Evolutionary conservation across 2,888 invertebrate species (phyloP).

Genomic region (Caenorhabditis sinica): DNA sequence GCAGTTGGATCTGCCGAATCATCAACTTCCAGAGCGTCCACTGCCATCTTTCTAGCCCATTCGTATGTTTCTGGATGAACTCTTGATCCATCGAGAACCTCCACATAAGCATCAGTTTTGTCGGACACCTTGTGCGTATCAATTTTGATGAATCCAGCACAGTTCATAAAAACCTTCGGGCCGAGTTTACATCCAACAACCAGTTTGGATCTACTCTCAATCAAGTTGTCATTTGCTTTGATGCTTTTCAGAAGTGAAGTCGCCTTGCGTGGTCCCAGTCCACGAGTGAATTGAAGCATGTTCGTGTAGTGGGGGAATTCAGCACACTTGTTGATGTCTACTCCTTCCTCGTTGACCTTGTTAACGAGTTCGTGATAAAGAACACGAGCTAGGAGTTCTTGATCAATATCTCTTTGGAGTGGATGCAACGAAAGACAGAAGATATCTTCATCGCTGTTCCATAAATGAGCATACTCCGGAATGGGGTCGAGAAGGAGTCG

Average conservation of each 20-base stretch:
- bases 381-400: slow-evolving; percentile 90
- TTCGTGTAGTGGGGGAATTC: slow-evolving; percentile 91
- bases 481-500: slow-evolving; percentile 95
- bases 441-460: slow-evolving; percentile 96
- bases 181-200: slow-evolving; percentile 98
- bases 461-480: slow-evolving; percentile 95
- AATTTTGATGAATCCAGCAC: slow-evolving; percentile 98
- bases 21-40: slow-evolving; percentile 95
- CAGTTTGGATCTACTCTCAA: slow-evolving; percentile 88
- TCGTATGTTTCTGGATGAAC: slow-evolving; percentile 99
- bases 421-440: slow-evolving; percentile 94
- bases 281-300: slow-evolving; percentile 96
- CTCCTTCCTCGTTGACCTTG: slow-evolving; percentile 91
- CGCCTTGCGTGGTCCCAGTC: slow-evolving; percentile 96
- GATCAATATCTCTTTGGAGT: slow-evolving; percentile 86
- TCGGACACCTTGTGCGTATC: slow-evolving; percentile 90
- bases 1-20: slow-evolving; percentile 89
- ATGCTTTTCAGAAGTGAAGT: slow-evolving; percentile 84
- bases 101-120: slow-evolving; percentile 78
- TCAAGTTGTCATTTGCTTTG: slow-evolving; percentile 73
- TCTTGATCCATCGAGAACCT: slow-evolving; percentile 94
- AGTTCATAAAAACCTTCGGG: slow-evolving; percentile 98
- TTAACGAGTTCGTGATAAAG: slow-evolving; percentile 93
- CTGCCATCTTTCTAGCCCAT: slow-evolving; percentile 99
- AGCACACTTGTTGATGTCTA: slow-evolving; percentile 87